Evolutionary conservation across 2,113 vertebrate genomes (phyloP), one percentile per base, ranked within the genome.

Genomic region (Myxocyprinus asiaticus): DNA sequence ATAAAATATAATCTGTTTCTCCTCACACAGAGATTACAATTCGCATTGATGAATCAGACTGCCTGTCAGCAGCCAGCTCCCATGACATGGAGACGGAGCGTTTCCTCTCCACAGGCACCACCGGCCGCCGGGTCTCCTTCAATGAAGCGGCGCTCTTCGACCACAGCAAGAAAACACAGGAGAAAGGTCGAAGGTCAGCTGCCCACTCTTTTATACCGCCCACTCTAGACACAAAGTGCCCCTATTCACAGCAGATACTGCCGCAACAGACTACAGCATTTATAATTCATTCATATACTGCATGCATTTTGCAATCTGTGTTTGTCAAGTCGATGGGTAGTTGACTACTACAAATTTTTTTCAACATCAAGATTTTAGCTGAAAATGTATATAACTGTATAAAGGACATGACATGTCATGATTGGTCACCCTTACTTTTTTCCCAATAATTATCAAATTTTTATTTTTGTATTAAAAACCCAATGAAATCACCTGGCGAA

Each of bases 111-210:
- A 94, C 94, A 2, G 92, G 93, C 65, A 94, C 95, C 87, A 95
- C 90, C 0, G 95, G 96, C 10, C 94, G 98, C 0, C 92, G 98
- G 0, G 98, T 99, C 82, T 99, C 98, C 85, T 99, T 99, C 92
- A 99, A 99, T 0, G 98, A 99, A 91, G 97, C 97, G 0, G 94
- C 98, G 0, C 95, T 99, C 75, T 98, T 95, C 0, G 96, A 97
- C 68, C 96, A 98, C 73, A 78, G 96, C 92, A 95, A 94, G 89
- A 98, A 96, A 86, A 85, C 94, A 0, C 95, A 96, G 86, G 98
- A 99, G 89, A 98, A 97, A 87, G 97, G 97, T 72, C 93, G 97
- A 86, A 94, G 98, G 98, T 99, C 84, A 87, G 76, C 17, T 33
- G 0, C 44, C 33, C 12, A 15, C 67, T 42, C 67, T 4, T 66